Evolutionary conservation across 1,140 invertebrate species (phyloP).

Genomic region (Zaprionus ornatus): DNA sequence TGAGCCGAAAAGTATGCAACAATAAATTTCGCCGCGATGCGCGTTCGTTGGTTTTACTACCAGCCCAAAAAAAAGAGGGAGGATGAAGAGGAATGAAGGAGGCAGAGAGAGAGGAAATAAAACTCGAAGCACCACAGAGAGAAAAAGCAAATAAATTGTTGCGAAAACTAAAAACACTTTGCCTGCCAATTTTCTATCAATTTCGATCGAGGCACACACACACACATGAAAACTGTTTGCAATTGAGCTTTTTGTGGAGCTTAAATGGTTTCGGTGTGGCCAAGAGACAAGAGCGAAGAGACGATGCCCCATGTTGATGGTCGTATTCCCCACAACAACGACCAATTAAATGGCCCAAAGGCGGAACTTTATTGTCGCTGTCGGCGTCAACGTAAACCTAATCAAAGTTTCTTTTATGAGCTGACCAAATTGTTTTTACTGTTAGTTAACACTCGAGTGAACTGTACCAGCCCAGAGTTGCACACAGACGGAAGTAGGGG

Average conservation of each 20-base stretch:
- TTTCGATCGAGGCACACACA: slow-evolving; percentile 31
- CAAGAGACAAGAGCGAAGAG: neutral
- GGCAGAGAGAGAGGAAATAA: neutral
- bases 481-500: neutral
- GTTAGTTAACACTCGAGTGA: slow-evolving; percentile 60
- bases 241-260: slow-evolving; percentile 59
- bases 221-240: slow-evolving; percentile 47
- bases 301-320: neutral
- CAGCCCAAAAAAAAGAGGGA: slow-evolving; percentile 1
- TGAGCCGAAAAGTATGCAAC: slow-evolving; percentile 80
- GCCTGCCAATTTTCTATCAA: slow-evolving; percentile 77
- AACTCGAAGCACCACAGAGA: slow-evolving; percentile 5
- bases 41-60: slow-evolving; percentile 53
- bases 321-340: neutral
- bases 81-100: neutral
- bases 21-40: slow-evolving; percentile 67
- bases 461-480: slow-evolving; percentile 45
- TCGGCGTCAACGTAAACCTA: neutral
- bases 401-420: slow-evolving; percentile 31
- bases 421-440: slow-evolving; percentile 13
- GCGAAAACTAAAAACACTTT: slow-evolving; percentile 70
- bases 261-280: slow-evolving; percentile 44
- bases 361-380: slow-evolving; percentile 17
- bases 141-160: slow-evolving; percentile 62
- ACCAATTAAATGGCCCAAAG: slow-evolving; percentile 17